These are phyloP conservation scores for Norana najaformis DNA, from an alignment of 2,888 invertebrate species.

Conservation along the genomic window DNA sequence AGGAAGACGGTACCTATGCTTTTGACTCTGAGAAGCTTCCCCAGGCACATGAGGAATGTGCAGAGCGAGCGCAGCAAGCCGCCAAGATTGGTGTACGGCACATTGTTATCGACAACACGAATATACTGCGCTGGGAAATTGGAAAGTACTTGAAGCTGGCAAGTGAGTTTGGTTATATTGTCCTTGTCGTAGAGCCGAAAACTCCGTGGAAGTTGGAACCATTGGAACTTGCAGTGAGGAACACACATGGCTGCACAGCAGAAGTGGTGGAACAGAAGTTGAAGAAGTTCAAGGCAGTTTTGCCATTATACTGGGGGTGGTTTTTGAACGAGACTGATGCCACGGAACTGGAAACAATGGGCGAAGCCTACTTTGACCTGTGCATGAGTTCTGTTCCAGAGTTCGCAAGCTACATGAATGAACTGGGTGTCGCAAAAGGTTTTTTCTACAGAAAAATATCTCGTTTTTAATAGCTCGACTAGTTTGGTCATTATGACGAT, in stretches of 20 bases:
- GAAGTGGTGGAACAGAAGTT: conserved; percentile 48
- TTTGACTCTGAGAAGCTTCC: conserved; percentile 52
- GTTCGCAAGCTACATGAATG: conserved; percentile 26
- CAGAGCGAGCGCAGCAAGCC: conserved; percentile 50
- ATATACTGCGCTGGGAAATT: conserved; percentile 59
- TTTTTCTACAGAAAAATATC: neutral
- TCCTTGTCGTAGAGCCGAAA: conserved; percentile 56
- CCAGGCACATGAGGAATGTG: conserved; percentile 57
- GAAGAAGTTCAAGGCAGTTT: conserved; percentile 47
- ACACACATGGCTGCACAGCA: conserved; percentile 52
- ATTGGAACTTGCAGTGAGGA: conserved; percentile 49
- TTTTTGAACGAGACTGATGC: conserved; percentile 42
- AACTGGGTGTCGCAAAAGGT: conserved; percentile 2
- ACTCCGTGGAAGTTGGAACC: conserved; percentile 59
- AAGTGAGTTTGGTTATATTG: conserved; percentile 51
- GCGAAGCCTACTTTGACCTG: conserved; percentile 17
- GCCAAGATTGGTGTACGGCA: conserved; percentile 48
- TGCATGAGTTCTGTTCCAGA: conserved; percentile 24
- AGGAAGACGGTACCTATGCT: conserved; percentile 47
- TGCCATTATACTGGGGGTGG: conserved; percentile 59
- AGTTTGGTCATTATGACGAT: neutral
- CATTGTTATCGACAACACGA: conserved; percentile 62
- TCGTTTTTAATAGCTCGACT: neutral
- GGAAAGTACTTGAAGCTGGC: conserved; percentile 55
- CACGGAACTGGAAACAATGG: neutral